Evolutionary conservation across 2,888 invertebrate genomes (phyloP), one percentile per base, ranked within the genome.

Genomic region (Synanthedon formicaeformis): DNA sequence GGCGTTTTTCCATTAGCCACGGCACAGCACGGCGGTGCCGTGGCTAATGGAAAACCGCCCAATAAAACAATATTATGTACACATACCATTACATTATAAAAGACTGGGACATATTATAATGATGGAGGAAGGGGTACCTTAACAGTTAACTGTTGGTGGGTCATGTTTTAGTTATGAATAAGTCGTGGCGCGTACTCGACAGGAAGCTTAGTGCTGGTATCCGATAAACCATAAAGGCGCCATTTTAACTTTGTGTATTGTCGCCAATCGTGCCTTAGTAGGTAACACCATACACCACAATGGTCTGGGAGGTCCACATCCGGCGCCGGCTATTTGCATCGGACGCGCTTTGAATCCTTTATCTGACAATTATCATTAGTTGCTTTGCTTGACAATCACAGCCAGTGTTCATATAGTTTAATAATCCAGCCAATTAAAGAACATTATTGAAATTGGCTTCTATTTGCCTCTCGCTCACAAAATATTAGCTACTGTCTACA

Each of bases 301-400:
- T 49, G 74, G 71, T 63, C 72, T 81, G 86, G 83, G 84, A 80
- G 86, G 86, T 85, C 80, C 74, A 65, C 71, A 77, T 85, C 86
- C 86, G 86, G 87, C 87, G 87, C 86, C 86, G 77, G 73, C 63
- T 82, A 85, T 86, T 84, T 82, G 77, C 83, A 84, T 85, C 69
- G 67, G 61, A 83, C 86, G 82, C 77, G 81, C 70, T 70, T 54
- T 61, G 85, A 80, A 85, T 85, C 71, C 65, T 80, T 79, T 73
- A 71, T 69, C 64, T 58, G 69, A 68, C 71, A 69, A 45, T 45
- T 45, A 52, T 53, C 55, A 23, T 23, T 5, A 4, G 23, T 23
- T 5, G 52, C 50, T 50, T 23, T 5, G 52, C 50, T 50, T 52
- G 27, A 13, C 11, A 41, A n/a, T 51, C 48, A 40, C 40, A 40